Evolutionary conservation across 2,113 vertebrate species (phyloP), one percentile per base, ranked within the genome.

Genomic region (Catagonus wagneri): DNA sequence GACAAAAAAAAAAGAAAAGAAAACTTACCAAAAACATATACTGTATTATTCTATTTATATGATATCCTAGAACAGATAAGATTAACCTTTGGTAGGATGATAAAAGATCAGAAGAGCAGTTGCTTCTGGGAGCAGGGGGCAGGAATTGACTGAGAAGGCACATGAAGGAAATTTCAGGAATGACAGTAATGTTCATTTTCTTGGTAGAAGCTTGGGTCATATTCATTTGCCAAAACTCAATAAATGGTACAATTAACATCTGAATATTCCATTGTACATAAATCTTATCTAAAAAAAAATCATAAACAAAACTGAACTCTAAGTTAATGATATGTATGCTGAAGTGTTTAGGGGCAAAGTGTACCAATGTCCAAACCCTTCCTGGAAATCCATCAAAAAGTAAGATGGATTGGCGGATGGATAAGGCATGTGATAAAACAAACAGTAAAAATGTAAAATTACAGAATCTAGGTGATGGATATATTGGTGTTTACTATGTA

Each of bases 1-100:
- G 44, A 44, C 44, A 44, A 44, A 44, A 8, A n/a, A n/a, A n/a
- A n/a, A n/a, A n/a, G n/a, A n/a, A n/a, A n/a, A n/a, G n/a, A n/a
- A n/a, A n/a, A n/a, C n/a, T 74, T 19, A 76, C 34, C 50, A 75
- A 84, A 97, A 96, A 94, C 61, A 80, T 44, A 80, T 12, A 84
- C 34, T 32, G 25, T 25, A 60, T 65, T 27, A 65, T 58, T 93
- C 72, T 61, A 93, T 88, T 84, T 76, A 80, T 85, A 87, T 87
- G 68, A 74, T 66, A 12, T 86, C 90, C 58, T 36, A 63, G 3
- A 75, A 79, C 36, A 93, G 63, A 22, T 23, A 85, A 25, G 12
- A 86, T 89, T 86, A 76, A 75, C 68, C 44, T 88, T 23, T 36
- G 39, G 50, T 71, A 32, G 76, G 32, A 56, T 66, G 60, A 79